phyloP scores from a whole-genome alignment of 2,888 invertebrate species.

The Scaptomyza cyrtandrae region DNA sequence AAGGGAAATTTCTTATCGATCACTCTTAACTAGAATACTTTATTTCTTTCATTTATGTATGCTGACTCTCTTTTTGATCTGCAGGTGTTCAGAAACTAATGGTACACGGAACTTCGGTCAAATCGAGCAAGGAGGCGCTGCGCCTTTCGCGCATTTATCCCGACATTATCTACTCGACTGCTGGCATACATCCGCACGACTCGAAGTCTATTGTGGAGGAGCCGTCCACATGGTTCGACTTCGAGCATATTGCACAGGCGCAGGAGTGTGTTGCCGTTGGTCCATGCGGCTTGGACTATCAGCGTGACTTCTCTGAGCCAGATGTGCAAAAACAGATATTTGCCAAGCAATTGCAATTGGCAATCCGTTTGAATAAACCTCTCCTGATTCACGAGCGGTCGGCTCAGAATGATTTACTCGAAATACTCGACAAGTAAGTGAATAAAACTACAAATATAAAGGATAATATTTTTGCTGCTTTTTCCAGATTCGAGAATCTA shows the following conservation, averaged over 20 bases:
- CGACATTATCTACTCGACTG: constrained; percentile 95
- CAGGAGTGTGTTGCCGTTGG: constrained; percentile 97
- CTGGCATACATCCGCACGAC: constrained; percentile 97
- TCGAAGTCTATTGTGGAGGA: constrained; percentile 92
- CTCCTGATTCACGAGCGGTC: constrained; percentile 96
- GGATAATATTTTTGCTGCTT: neutral
- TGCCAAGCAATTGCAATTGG: constrained; percentile 93
- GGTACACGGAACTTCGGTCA: constrained; percentile 95
- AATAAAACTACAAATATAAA: neutral
- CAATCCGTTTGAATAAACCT: constrained; percentile 94
- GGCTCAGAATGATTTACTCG: constrained; percentile 93
- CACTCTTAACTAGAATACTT: neutral
- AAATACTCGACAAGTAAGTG: constrained; percentile 87
- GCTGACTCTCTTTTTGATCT: constrained; percentile 32
- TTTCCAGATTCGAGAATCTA: constrained; percentile 84
- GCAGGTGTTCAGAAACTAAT: constrained; percentile 96
- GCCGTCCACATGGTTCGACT: constrained; percentile 90
- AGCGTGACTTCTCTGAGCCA: constrained; percentile 96
- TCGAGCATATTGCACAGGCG: constrained; percentile 90
- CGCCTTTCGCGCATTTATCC: constrained; percentile 95
- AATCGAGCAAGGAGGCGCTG: constrained; percentile 95
- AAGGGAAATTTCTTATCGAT: too few relatives aligned
- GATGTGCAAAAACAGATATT: constrained; percentile 94
- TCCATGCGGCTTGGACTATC: constrained; percentile 97
- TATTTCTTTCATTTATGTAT: neutral